A percentile compares a stretch with the other conserved stretches of the same genome.
These are phyloP conservation scores for Perizoma flavofasciatum DNA, from an alignment of 2,888 invertebrate species.

Conservation along the genomic window DNA sequence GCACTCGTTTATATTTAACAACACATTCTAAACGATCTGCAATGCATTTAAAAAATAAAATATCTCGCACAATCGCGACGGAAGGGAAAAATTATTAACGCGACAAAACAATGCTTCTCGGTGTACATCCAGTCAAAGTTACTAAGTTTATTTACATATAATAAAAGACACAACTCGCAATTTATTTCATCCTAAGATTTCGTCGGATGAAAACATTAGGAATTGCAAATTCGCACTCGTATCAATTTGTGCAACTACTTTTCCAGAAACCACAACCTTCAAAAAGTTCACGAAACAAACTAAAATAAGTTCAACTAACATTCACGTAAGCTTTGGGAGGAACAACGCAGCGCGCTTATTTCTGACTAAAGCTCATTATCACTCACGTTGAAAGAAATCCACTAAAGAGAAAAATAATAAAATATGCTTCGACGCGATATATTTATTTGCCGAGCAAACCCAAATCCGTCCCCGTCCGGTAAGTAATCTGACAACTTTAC, in stretches of 20 bases:
- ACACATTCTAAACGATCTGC: conserved; percentile 71
- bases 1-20: conserved; percentile 67
- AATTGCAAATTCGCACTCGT: conserved; percentile 67
- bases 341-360: conserved; percentile 52
- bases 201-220: conserved; percentile 53
- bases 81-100: conserved; percentile 60
- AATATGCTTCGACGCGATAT: conserved; percentile 68
- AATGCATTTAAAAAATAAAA: conserved; percentile 75
- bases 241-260: conserved; percentile 79
- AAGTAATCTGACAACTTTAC: conserved; percentile 79
- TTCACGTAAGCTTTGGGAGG: conserved; percentile 50
- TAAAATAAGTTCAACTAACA: conserved; percentile 61
- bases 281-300: conserved; percentile 77
- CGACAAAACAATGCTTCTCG: conserved; percentile 42
- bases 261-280: conserved; percentile 78
- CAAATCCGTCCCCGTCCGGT: conserved; percentile 35
- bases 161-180: background rate
- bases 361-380: conserved; percentile 54
- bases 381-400: conserved; percentile 63
- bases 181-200: too few species aligned
- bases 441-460: conserved; percentile 74
- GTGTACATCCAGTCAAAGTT: conserved; percentile 31
- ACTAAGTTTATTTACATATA: background rate
- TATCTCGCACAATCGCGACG: conserved; percentile 51
- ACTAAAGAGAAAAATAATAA: conserved; percentile 70